Conservation (phyloP, 2,888 invertebrate species). For the Portevinia maculata region DNA sequence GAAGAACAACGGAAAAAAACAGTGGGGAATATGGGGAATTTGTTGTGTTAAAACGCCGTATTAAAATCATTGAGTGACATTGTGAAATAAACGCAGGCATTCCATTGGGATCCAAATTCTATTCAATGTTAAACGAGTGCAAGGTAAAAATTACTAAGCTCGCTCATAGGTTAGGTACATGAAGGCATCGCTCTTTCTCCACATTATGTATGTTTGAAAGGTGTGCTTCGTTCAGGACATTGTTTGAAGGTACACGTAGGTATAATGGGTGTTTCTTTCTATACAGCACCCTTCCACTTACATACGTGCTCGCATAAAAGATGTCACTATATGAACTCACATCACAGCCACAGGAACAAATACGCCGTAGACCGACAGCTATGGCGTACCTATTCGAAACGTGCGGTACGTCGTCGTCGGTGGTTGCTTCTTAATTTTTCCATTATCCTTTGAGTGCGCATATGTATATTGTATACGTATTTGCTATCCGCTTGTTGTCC, state of each 20-base stretch:
- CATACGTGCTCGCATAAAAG: conserved; percentile 37
- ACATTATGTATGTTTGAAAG: conserved; percentile 4
- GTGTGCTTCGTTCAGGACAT: conserved; percentile 42
- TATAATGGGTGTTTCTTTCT: conserved; percentile 10
- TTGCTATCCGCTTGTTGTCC: conserved; percentile 64
- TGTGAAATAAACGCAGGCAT: conserved; percentile 29
- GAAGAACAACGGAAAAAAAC: conserved; percentile 48
- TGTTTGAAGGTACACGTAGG: conserved; percentile 44
- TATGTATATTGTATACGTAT: conserved; percentile 44
- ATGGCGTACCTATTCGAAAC: conserved; percentile 39
- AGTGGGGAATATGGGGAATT: conserved; percentile 51
- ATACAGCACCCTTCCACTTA: conserved; percentile 1
- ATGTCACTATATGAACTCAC: conserved; percentile 33
- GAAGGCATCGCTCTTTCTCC: neutral
- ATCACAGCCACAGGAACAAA: conserved; percentile 22
- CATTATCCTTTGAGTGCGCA: conserved; percentile 50
- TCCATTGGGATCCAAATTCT: conserved; percentile 37
- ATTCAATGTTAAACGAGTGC: conserved; percentile 48
- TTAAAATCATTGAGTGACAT: conserved; percentile 20
- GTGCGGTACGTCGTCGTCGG: conserved; percentile 31
- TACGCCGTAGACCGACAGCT: conserved; percentile 28
- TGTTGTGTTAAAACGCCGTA: conserved; percentile 53
- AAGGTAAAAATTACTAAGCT: conserved; percentile 20
- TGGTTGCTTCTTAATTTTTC: conserved; percentile 5
- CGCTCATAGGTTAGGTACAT: neutral